Base-by-base conservation (phyloP, 1,140 invertebrate genomes). In the Hypsibius dujardini region DNA sequence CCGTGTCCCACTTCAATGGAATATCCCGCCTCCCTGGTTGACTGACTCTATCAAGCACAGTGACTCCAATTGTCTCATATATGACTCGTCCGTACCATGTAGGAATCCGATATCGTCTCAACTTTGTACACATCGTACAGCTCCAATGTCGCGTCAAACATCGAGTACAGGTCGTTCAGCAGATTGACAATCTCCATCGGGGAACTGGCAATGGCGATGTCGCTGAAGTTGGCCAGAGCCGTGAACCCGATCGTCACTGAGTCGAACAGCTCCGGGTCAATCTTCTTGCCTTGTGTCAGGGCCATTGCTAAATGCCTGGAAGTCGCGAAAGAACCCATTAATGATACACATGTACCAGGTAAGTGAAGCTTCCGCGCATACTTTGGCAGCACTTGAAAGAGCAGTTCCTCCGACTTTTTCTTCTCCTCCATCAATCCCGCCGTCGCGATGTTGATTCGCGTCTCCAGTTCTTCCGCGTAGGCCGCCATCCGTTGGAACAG, bases 61-160 rank as follows among this genome's bases (percentile, higher is more conserved):
- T 28, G 28, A 28, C 28, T 28, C 28, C 28, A 28, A 28, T 28
- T 28, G 28, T 28, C 28, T 28, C 28, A 28, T 28, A 28, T 28
- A 28, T 28, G 28, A 28, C 28, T 28, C 28, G 28, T 28, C 50
- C 7, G 76, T 2, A 80, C 79, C 76, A 79, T 77, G 71, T 79
- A 79, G 2, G 77, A 76, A 72, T 79, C 78, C 1, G 77, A 76
- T 14, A 75, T 75, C 1, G 74, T 75, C 60, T 75, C 73, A 1
- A 76, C 77, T 71, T 81, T 82, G 75, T 82, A 82, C 12, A 81
- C 80, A 73, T 81, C 80, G 72, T 81, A 81, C 71, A 77, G 77
- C 71, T 80, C 77, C 46, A 81, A 78, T 28, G 77, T 71, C 0
- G 77, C 78, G 72, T 81, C 80, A 73, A 81, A 81, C 67, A 81